Conservation (phyloP, 2,113 vertebrate genomes). For the Neotoma lepida region DNA sequence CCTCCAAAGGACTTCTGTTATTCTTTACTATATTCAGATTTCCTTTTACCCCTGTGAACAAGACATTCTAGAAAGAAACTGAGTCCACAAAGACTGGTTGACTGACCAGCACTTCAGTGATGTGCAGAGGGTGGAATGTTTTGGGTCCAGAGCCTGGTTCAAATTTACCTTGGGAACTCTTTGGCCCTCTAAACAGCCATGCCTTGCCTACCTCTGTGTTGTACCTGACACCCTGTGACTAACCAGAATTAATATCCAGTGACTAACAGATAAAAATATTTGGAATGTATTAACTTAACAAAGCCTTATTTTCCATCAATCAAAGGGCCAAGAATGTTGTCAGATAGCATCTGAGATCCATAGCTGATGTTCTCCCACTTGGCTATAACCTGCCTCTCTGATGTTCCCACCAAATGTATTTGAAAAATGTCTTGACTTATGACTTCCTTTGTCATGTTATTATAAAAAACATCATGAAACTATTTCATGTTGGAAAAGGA, state of each 20-base stretch:
- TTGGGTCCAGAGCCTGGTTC: background rate
- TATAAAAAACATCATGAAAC: background rate
- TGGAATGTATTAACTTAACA: background rate
- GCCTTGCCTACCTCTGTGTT: background rate
- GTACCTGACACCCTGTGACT: background rate
- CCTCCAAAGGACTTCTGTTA: conserved; percentile 9
- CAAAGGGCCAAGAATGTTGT: background rate
- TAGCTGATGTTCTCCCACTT: background rate
- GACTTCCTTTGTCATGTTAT: background rate
- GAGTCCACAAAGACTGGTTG: background rate
- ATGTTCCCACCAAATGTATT: background rate
- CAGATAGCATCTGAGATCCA: background rate
- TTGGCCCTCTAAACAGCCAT: background rate
- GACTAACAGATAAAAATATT: background rate
- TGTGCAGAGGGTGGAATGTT: background rate
- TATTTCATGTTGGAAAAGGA: background rate
- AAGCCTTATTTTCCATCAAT: background rate
- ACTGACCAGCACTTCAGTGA: background rate
- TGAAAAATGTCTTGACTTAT: background rate
- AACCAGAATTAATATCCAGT: background rate
- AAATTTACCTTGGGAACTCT: background rate
- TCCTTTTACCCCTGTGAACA: background rate
- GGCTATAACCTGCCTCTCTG: background rate
- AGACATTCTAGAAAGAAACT: background rate
- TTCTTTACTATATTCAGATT: background rate